Conservation (phyloP, 2,113 vertebrate genomes). For the Sinocyclocheilus maitianheensis region DNA sequence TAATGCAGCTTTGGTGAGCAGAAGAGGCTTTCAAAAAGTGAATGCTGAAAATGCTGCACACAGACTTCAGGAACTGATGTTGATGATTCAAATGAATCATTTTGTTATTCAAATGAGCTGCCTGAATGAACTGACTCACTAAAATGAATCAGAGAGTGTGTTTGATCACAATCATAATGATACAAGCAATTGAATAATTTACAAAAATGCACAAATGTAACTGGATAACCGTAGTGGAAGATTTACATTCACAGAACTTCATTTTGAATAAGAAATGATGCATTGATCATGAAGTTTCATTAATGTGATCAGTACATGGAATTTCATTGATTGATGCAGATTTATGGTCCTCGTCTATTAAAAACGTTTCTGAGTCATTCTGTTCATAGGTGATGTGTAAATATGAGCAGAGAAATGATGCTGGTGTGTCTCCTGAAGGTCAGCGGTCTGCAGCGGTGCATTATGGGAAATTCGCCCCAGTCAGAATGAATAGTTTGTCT, state of each 20-base stretch:
- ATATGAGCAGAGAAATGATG: conserved; percentile 68
- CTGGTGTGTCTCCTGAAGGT: conserved; percentile 73
- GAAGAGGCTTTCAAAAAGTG: background rate
- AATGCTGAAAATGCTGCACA: background rate
- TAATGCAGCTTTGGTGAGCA: background rate
- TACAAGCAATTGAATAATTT: background rate
- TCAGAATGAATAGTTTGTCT: conserved; percentile 68
- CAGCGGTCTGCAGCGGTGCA: conserved; percentile 68
- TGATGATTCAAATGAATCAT: background rate
- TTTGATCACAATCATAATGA: background rate
- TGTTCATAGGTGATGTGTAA: conserved; percentile 67
- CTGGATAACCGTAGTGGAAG: too few relatives aligned
- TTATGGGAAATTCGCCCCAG: conserved; percentile 69
- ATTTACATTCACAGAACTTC: too few relatives aligned
- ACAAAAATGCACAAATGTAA: too few relatives aligned
- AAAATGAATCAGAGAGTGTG: background rate
- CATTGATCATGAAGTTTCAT: background rate
- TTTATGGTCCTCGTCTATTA: background rate
- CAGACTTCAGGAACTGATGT: background rate
- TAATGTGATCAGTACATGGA: background rate
- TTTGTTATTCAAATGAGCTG: background rate
- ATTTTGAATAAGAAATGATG: too few relatives aligned
- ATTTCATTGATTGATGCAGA: background rate
- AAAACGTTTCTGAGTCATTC: background rate
- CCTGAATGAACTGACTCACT: background rate